Percentiles rank a stretch among this genome's conserved stretches.
Conservation (phyloP, 2,797 vertebrate species). For the Sebastiscus tertius region DNA sequence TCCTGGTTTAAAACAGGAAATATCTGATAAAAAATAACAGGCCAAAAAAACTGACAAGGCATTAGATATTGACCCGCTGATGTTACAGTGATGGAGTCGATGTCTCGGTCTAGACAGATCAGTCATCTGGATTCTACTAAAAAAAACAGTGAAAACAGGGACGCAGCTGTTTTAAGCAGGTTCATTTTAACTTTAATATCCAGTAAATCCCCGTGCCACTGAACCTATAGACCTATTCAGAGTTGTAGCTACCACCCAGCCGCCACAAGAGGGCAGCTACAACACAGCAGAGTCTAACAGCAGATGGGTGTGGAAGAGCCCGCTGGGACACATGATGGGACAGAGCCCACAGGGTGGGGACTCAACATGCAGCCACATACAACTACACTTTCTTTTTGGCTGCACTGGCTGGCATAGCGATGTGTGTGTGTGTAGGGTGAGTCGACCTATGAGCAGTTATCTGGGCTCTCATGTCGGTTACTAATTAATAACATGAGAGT, state of each 20-base stretch:
- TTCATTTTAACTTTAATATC: constrained; percentile 80
- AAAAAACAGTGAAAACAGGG: constrained; percentile 38
- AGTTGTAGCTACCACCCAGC: constrained; percentile 11
- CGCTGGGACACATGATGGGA: constrained; percentile 7
- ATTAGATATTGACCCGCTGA: neutral
- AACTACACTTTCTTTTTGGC: neutral
- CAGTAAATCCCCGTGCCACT: constrained; percentile 57
- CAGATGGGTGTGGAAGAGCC: neutral
- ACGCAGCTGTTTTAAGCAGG: constrained; percentile 54
- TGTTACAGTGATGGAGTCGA: neutral
- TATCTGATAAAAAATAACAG: neutral
- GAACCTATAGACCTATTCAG: neutral
- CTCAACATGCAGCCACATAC: neutral
- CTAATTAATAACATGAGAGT: constrained; percentile 26
- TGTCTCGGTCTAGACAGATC: constrained; percentile 52
- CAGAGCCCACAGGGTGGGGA: constrained; percentile 4
- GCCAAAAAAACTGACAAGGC: neutral
- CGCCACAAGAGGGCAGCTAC: constrained; percentile 77
- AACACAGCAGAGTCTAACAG: constrained; percentile 7
- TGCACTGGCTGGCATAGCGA: neutral
- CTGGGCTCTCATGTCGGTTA: neutral
- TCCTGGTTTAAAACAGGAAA: neutral
- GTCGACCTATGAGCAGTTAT: constrained; percentile 2
- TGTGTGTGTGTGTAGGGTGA: neutral
- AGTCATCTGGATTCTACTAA: constrained; percentile 48